Base-by-base conservation (phyloP, 2,113 vertebrate species). In the Rostratula benghalensis region DNA sequence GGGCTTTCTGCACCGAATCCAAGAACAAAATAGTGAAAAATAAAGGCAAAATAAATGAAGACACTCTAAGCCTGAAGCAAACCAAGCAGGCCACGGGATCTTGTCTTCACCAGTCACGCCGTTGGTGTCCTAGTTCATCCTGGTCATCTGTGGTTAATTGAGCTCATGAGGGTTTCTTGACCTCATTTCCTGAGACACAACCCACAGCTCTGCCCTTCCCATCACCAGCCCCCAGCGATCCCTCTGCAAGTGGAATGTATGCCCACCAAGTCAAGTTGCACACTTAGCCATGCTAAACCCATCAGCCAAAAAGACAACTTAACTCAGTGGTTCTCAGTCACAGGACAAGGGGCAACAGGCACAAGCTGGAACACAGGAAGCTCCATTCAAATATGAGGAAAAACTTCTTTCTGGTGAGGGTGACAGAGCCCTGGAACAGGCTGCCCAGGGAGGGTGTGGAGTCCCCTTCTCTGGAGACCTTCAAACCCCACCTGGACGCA, bases 151-250 rank as follows among this genome's bases (percentile, higher is more conserved):
- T 67, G 90, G 89, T 85, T 95, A 93, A 90, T 19, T 78, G 83
- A 95, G 71, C 69, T 94, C 92, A 77, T 63, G 60, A 75, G 73
- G 88, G 75, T 78, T 90, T 74, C 87, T 61, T 80, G 87, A 94
- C 64, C 84, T 93, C 21, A 17, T 96, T 94, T 95, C 82, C 79
- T 5, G 9, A 70, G 91, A 87, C 61, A 60, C 35, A 60, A 63
- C 8, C 41, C 78, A 56, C 24, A 76, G 82, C 87, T 93, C 87
- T 84, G 77, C 73, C 73, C 45, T 71, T 85, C 90, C 79, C 11
- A 12, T 86, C 51, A 57, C 0, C 1, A 81, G 83, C 65, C 63
- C 54, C 41, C 0, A 0, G 73, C 50, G 11, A 71, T 21, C 64
- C 68, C 51, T 71, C 69, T 45, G 56, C 77, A 76, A 0, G 3